Conservation (phyloP, 1,140 invertebrate genomes). For the Conus ventricosus region DNA sequence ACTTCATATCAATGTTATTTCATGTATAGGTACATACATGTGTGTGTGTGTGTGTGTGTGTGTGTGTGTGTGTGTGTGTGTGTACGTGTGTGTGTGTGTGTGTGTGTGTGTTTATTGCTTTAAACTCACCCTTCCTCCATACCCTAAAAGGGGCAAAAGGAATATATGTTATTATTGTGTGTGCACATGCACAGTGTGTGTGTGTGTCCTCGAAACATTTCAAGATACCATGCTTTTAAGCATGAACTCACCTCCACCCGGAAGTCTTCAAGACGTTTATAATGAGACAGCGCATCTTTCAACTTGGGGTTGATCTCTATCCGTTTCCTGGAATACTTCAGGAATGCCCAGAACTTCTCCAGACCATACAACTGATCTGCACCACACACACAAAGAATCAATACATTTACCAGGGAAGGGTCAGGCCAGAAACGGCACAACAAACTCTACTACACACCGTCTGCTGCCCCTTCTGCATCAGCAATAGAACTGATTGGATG, state of each 20-base stretch:
- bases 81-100: too few species aligned
- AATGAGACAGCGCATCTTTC: conserved; percentile 87
- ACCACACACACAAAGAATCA: conserved; percentile 39
- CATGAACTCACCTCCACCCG: conserved; percentile 64
- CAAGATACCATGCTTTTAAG: too few species aligned
- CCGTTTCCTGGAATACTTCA: conserved; percentile 81
- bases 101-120: too few species aligned
- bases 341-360: conserved; percentile 99
- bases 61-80: too few species aligned
- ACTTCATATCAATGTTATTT: too few species aligned
- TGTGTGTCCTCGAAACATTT: too few species aligned
- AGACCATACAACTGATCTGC: conserved; percentile 97
- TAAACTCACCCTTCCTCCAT: too few species aligned
- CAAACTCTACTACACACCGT: neutral
- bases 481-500: neutral
- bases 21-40: too few species aligned
- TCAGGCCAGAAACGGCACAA: neutral
- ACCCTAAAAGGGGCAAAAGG: too few species aligned
- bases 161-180: too few species aligned
- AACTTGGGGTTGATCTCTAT: conserved; percentile 89
- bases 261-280: conserved; percentile 97
- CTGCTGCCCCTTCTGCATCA: neutral
- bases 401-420: neutral
- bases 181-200: too few species aligned
- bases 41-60: too few species aligned